These are phyloP conservation scores for Pachymerium ferrugineum DNA, from an alignment of 2,888 invertebrate genomes.

Conservation along the genomic window DNA sequence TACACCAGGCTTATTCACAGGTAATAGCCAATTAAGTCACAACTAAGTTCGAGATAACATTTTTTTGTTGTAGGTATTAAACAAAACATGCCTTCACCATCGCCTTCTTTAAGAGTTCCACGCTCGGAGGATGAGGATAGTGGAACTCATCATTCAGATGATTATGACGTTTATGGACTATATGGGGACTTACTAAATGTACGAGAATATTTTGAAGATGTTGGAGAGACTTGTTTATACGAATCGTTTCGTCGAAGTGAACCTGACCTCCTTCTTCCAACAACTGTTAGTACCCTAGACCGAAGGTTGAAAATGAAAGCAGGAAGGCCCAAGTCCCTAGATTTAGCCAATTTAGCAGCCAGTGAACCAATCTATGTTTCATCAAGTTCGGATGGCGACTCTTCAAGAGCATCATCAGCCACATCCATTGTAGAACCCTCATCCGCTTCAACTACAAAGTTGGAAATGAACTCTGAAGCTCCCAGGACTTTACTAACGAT, in stretches of 20 bases:
- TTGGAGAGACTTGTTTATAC: slow-evolving; percentile 62
- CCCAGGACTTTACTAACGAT: slow-evolving; percentile 67
- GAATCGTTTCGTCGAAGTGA: slow-evolving; percentile 73
- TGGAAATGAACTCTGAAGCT: neutral
- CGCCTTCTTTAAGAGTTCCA: neutral
- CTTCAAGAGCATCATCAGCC: slow-evolving; percentile 31
- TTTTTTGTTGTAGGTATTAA: neutral
- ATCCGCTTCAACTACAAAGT: slow-evolving; percentile 30
- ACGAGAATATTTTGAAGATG: slow-evolving; percentile 74
- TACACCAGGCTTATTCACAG: neutral
- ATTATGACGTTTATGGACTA: slow-evolving; percentile 80
- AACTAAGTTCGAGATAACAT: neutral
- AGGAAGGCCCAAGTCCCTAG: slow-evolving; percentile 71
- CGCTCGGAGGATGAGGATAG: neutral
- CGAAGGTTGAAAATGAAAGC: slow-evolving; percentile 74
- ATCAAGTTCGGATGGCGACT: slow-evolving; percentile 35
- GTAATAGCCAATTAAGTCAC: neutral
- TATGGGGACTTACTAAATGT: slow-evolving; percentile 86
- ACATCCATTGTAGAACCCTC: neutral
- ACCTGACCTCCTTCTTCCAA: slow-evolving; percentile 56
- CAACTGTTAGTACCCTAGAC: slow-evolving; percentile 69
- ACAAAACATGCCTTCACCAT: neutral
- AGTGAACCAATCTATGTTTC: slow-evolving; percentile 23
- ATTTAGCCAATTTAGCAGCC: slow-evolving; percentile 77
- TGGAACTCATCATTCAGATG: slow-evolving; percentile 38